A percentile compares a stretch with the other conserved stretches of the same genome.
phyloP scores from a whole-genome alignment of 2,888 invertebrate species.

The Melinaea marsaeus region DNA sequence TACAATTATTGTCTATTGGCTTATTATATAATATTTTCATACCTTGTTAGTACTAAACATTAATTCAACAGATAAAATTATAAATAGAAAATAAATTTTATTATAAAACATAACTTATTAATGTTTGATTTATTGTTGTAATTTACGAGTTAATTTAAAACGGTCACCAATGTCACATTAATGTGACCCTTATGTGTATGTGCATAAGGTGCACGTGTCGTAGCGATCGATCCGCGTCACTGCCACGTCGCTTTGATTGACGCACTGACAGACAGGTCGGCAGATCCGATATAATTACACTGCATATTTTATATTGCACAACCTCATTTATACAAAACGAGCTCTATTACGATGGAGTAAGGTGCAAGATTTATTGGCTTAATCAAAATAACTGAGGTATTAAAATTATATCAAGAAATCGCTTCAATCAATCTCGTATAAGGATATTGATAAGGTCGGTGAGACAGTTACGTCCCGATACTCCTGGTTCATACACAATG shows the following conservation, averaged over 20 bases:
- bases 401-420: conserved; percentile 32
- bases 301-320: conserved; percentile 64
- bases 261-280: conserved; percentile 63
- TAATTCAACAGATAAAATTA: too few relatives aligned
- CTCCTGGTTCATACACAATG: neutral
- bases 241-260: conserved; percentile 54
- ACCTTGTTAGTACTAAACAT: too few relatives aligned
- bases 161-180: neutral
- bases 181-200: conserved; percentile 11
- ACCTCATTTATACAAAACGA: conserved; percentile 11
- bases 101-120: neutral
- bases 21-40: too few relatives aligned
- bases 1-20: too few relatives aligned
- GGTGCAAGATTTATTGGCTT: conserved; percentile 9
- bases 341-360: conserved; percentile 7
- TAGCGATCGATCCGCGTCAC: conserved; percentile 42
- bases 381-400: conserved; percentile 13
- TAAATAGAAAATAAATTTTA: too few relatives aligned
- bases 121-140: neutral
- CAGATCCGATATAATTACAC: conserved; percentile 74
- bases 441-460: conserved; percentile 27
- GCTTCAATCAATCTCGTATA: conserved; percentile 31
- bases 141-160: neutral
- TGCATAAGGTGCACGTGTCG: conserved; percentile 9
- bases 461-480: conserved; percentile 5